These are phyloP conservation scores for Elaeidobius kamerunicus DNA, from an alignment of 2,888 invertebrate genomes.

Conservation along the genomic window DNA sequence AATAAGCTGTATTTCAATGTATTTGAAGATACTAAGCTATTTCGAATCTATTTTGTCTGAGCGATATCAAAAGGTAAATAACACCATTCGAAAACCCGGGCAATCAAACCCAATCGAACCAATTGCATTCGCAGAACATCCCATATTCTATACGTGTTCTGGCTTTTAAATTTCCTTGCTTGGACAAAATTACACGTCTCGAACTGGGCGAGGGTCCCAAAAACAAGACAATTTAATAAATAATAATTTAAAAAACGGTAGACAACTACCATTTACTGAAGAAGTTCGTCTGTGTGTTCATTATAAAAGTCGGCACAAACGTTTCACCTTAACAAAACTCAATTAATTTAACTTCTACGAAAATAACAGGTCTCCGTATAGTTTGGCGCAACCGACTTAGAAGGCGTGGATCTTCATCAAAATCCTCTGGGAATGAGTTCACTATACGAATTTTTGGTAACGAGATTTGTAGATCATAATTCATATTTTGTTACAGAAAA, in stretches of 20 bases:
- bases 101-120: conserved; percentile 25
- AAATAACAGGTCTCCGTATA: conserved; percentile 47
- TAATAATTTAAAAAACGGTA: conserved; percentile 44
- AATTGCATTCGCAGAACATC: conserved; percentile 27
- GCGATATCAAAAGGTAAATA: too few species aligned
- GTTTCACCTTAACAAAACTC: conserved; percentile 39
- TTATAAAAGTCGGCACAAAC: conserved; percentile 39
- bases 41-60: too few species aligned
- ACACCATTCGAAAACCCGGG: too few species aligned
- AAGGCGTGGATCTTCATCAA: conserved; percentile 10
- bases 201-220: conserved; percentile 18
- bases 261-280: conserved; percentile 47
- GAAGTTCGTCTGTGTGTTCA: conserved; percentile 43
- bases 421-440: not conserved
- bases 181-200: conserved; percentile 28
- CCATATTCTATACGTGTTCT: conserved; percentile 12
- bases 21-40: too few species aligned
- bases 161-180: conserved; percentile 20
- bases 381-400: conserved; percentile 35
- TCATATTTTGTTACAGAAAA: too few species aligned
- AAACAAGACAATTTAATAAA: conserved; percentile 41
- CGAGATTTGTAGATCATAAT: too few species aligned
- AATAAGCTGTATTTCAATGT: too few species aligned
- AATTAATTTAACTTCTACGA: conserved; percentile 49
- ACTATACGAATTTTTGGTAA: conserved; percentile 3